These are phyloP conservation scores for Drosophila virilis DNA, from an alignment of 1,140 invertebrate species.

Conservation along the genomic window DNA sequence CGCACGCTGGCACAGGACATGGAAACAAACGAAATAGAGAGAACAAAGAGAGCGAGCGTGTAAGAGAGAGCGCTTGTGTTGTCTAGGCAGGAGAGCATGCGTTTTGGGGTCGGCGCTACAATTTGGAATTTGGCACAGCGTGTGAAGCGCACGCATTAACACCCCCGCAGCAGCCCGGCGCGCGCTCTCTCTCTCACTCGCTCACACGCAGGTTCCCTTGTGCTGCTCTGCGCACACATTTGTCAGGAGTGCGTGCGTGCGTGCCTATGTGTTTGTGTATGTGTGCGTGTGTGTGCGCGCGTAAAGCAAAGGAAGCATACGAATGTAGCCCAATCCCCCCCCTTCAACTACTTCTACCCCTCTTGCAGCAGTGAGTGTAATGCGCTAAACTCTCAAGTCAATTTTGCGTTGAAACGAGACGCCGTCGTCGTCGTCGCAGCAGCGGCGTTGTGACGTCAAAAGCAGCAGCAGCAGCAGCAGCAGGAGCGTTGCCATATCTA, in stretches of 20 bases:
- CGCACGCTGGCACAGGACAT: slow-evolving; percentile 45
- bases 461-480: slow-evolving; percentile 38
- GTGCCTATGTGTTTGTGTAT: slow-evolving; percentile 17
- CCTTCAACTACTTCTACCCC: background rate
- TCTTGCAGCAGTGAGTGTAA: slow-evolving; percentile 62
- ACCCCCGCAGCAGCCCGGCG: slow-evolving; percentile 55
- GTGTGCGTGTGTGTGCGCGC: slow-evolving; percentile 16
- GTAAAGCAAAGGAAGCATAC: slow-evolving; percentile 28
- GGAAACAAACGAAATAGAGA: slow-evolving; percentile 28
- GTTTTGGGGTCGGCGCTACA: slow-evolving; percentile 36
- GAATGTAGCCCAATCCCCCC: slow-evolving; percentile 14
- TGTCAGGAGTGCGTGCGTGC: background rate
- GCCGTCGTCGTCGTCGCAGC: slow-evolving; percentile 30
- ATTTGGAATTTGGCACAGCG: slow-evolving; percentile 62
- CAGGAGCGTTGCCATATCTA: slow-evolving; percentile 41
- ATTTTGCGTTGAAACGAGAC: slow-evolving; percentile 51
- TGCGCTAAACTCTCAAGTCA: slow-evolving; percentile 59
- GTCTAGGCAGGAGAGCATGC: slow-evolving; percentile 21
- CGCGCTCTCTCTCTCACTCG: slow-evolving; percentile 8
- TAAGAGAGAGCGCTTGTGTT: slow-evolving; percentile 2
- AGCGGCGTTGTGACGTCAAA: slow-evolving; percentile 70
- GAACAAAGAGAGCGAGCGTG: slow-evolving; percentile 31
- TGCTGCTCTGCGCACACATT: slow-evolving; percentile 13
- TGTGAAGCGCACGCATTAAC: slow-evolving; percentile 65
- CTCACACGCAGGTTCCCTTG: background rate